Conservation (phyloP, 1,140 invertebrate species). For the Chionoecetes opilio region DNA sequence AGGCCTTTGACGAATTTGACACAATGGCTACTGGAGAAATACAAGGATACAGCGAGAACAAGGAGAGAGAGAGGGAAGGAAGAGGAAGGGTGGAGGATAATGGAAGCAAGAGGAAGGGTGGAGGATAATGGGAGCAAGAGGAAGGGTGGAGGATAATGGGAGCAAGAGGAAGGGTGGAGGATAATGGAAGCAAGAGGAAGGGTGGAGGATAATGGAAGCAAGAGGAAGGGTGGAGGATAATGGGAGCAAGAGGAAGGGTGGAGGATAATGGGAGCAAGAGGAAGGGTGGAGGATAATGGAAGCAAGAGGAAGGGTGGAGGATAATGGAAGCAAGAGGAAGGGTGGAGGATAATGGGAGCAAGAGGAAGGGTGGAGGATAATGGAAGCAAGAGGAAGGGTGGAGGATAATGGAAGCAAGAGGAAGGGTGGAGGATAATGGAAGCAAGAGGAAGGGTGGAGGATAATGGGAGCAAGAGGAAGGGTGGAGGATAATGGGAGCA, state of each 20-base stretch:
- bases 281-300: too few relatives aligned
- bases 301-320: neutral
- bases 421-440: neutral
- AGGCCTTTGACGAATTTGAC: neutral
- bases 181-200: too few relatives aligned
- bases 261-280: neutral
- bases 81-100: neutral
- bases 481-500: too few relatives aligned
- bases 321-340: too few relatives aligned
- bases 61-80: neutral
- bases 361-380: neutral
- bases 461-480: neutral
- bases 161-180: neutral
- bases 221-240: neutral
- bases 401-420: neutral
- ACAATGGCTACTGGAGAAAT: neutral
- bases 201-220: neutral
- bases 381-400: neutral
- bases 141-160: too few relatives aligned
- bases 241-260: too few relatives aligned
- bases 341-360: neutral
- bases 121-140: neutral
- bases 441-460: neutral
- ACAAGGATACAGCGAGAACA: neutral
- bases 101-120: neutral